Percentiles rank a stretch among this genome's conserved stretches.
phyloP scores from a whole-genome alignment of 92 coral and sea anemone species.

The Porites divaricata region DNA sequence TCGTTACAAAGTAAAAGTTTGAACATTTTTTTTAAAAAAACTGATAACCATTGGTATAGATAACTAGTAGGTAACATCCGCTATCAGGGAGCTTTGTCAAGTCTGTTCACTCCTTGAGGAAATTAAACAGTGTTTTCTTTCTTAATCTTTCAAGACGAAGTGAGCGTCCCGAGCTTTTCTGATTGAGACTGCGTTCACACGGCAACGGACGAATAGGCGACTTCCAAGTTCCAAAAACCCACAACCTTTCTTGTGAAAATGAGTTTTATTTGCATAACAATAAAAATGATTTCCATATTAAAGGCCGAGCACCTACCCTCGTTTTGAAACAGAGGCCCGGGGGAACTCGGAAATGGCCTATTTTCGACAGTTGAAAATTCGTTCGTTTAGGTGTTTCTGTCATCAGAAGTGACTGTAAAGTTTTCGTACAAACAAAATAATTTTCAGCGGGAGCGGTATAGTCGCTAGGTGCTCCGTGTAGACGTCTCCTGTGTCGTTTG shows the following conservation, averaged over 20 bases:
- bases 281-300: too few species aligned
- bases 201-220: too few species aligned
- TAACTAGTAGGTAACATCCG: not conserved
- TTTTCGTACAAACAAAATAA: not conserved
- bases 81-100: conserved; percentile 1
- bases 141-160: conserved; percentile 10
- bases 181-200: not conserved
- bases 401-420: conserved; percentile 15
- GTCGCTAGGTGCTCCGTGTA: not conserved
- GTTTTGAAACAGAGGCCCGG: too few species aligned
- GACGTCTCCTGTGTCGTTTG: not conserved
- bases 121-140: not conserved
- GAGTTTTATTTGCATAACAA: too few species aligned
- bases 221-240: too few species aligned
- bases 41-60: conserved; percentile 4
- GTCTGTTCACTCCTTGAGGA: not conserved
- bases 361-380: too few species aligned
- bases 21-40: not conserved
- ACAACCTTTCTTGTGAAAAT: too few species aligned
- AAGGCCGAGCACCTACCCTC: too few species aligned
- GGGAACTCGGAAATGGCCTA: too few species aligned
- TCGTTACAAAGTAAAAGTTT: conserved; percentile 11
- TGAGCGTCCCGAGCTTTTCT: conserved; percentile 7
- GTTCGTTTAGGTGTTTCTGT: too few species aligned
- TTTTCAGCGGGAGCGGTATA: conserved; percentile 14